These are phyloP conservation scores for Digitonthophagus gazella DNA, from an alignment of 2,888 invertebrate genomes.

Conservation along the genomic window DNA sequence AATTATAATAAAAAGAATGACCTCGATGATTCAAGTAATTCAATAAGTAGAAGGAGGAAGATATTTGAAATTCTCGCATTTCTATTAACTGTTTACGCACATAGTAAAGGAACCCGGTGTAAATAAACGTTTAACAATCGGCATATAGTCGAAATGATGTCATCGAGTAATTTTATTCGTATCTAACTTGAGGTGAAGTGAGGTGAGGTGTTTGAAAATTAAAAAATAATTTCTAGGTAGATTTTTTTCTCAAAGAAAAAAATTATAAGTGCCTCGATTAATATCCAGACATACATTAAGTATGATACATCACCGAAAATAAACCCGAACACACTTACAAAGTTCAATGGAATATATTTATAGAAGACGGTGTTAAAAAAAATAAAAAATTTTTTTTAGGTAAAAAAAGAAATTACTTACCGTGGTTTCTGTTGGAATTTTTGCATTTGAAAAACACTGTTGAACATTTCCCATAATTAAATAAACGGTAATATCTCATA, in stretches of 20 bases:
- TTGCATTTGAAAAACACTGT: constrained; percentile 33
- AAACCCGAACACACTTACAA: constrained; percentile 21
- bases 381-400: constrained; percentile 5
- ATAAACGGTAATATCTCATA: constrained; percentile 12
- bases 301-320: constrained; percentile 33
- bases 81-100: background rate
- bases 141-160: constrained; percentile 19
- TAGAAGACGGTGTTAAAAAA: constrained; percentile 15
- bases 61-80: background rate
- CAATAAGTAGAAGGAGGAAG: too few relatives aligned
- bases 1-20: too few relatives aligned
- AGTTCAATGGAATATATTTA: background rate
- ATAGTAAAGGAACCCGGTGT: background rate
- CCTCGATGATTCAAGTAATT: too few relatives aligned
- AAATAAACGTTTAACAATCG: constrained; percentile 1
- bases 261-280: background rate
- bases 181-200: too few relatives aligned
- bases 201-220: background rate
- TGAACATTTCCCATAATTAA: constrained; percentile 34
- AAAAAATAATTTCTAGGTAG: background rate
- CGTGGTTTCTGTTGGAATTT: constrained; percentile 32
- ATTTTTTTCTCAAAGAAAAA: background rate
- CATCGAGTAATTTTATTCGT: constrained; percentile 22
- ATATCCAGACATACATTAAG: constrained; percentile 15
- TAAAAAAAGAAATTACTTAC: constrained; percentile 31